These are phyloP conservation scores for Acleris sparsana DNA, from an alignment of 2,888 invertebrate species.

Conservation along the genomic window DNA sequence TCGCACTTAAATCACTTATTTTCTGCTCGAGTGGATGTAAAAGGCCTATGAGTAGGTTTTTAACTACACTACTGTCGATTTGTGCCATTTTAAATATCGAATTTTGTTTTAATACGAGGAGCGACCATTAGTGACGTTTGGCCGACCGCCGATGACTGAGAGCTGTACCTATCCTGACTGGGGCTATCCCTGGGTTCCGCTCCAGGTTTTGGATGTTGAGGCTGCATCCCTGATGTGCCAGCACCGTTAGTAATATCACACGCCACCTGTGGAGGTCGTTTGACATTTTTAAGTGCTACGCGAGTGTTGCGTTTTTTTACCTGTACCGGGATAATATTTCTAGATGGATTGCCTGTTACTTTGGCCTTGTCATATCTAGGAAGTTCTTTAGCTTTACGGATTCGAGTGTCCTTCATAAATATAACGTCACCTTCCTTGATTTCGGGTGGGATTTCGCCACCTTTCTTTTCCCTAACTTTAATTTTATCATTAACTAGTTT, in stretches of 20 bases:
- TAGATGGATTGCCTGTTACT: slow-evolving; percentile 36
- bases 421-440: slow-evolving; percentile 38
- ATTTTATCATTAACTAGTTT: slow-evolving; percentile 30
- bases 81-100: too few species aligned
- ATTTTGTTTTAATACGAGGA: too few species aligned
- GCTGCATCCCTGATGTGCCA: slow-evolving; percentile 18
- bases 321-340: slow-evolving; percentile 38
- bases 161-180: slow-evolving; percentile 32
- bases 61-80: too few species aligned
- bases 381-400: slow-evolving; percentile 40
- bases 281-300: slow-evolving; percentile 33
- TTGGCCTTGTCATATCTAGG: slow-evolving; percentile 42
- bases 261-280: slow-evolving; percentile 38
- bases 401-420: slow-evolving; percentile 41
- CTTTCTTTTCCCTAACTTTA: slow-evolving; percentile 36
- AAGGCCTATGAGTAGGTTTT: too few species aligned
- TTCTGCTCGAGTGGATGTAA: too few species aligned
- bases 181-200: slow-evolving; percentile 31
- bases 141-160: too few species aligned
- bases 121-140: too few species aligned
- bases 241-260: slow-evolving; percentile 15
- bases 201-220: slow-evolving; percentile 31
- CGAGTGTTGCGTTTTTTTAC: slow-evolving; percentile 31
- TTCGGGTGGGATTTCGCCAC: slow-evolving; percentile 35
- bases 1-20: too few species aligned